Conservation (phyloP, 2,888 invertebrate genomes). For the Nomada hirtipes region DNA sequence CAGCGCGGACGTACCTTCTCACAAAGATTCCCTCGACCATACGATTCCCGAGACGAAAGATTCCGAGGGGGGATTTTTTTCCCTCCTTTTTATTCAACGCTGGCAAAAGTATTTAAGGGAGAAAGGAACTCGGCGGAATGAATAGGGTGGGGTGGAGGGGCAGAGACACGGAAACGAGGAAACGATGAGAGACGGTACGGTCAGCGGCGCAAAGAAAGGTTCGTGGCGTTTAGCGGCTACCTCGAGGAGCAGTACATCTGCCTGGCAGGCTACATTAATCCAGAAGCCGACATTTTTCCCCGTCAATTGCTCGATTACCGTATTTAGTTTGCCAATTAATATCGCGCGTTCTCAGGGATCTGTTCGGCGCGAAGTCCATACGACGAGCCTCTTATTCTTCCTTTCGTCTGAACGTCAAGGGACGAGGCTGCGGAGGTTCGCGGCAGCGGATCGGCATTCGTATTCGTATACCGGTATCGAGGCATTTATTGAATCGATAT, state of each 20-base stretch:
- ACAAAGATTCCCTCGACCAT: constrained; percentile 9
- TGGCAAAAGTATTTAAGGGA: too few relatives aligned
- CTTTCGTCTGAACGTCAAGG: constrained; percentile 28
- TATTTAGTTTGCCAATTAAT: constrained; percentile 74
- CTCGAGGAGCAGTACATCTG: neutral
- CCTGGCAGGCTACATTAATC: constrained; percentile 24
- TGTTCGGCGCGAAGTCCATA: constrained; percentile 16
- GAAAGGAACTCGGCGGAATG: too few relatives aligned
- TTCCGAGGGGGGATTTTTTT: too few relatives aligned
- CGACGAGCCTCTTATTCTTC: constrained; percentile 29
- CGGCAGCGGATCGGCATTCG: constrained; percentile 33
- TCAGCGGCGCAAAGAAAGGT: neutral
- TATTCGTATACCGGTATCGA: constrained; percentile 53
- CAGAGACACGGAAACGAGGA: neutral
- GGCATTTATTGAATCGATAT: constrained; percentile 78
- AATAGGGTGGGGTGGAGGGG: neutral
- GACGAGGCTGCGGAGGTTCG: constrained; percentile 6
- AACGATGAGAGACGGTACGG: neutral
- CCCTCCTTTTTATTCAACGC: too few relatives aligned
- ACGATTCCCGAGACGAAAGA: constrained; percentile 18
- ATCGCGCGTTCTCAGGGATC: constrained; percentile 56
- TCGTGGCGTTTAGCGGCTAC: neutral
- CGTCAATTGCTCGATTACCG: constrained; percentile 56
- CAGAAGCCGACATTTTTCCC: constrained; percentile 43
- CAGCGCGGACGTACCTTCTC: constrained; percentile 48